Conservation (phyloP, 2,797 vertebrate genomes). For the Avahi laniger region DNA sequence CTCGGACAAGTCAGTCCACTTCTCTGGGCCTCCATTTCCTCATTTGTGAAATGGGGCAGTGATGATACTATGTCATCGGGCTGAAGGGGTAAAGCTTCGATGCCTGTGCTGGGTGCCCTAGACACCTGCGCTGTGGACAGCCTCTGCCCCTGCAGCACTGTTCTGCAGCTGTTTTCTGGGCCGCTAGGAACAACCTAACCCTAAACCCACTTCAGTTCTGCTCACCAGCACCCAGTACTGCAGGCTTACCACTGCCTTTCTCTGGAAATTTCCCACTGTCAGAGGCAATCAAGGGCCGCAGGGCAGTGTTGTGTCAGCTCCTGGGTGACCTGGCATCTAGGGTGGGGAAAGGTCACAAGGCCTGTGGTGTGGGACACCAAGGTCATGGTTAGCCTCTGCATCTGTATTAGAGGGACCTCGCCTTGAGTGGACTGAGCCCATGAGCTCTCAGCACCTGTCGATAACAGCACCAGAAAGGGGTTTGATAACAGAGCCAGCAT, state of each 20-base stretch:
- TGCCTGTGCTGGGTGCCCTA: rapidly evolving
- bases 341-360: background rate
- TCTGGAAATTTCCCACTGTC: background rate
- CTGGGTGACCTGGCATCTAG: background rate
- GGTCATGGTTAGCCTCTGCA: background rate
- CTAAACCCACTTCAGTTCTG: background rate
- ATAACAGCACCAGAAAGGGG: background rate
- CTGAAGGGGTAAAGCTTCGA: background rate
- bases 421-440: background rate
- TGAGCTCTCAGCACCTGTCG: background rate
- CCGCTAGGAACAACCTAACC: background rate
- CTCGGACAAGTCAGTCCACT: background rate
- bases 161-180: background rate
- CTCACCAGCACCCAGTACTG: background rate
- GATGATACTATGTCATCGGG: rapidly evolving
- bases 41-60: background rate
- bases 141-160: background rate
- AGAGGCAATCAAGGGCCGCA: background rate
- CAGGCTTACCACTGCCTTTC: background rate
- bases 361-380: background rate
- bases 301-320: rapidly evolving
- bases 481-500: background rate
- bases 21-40: background rate
- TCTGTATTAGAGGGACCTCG: background rate
- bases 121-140: rapidly evolving